Percentiles rank a stretch among this genome's conserved stretches.
These are phyloP conservation scores for Eudyptes chrysolophus DNA, from an alignment of 2,113 vertebrate genomes.

Conservation along the genomic window DNA sequence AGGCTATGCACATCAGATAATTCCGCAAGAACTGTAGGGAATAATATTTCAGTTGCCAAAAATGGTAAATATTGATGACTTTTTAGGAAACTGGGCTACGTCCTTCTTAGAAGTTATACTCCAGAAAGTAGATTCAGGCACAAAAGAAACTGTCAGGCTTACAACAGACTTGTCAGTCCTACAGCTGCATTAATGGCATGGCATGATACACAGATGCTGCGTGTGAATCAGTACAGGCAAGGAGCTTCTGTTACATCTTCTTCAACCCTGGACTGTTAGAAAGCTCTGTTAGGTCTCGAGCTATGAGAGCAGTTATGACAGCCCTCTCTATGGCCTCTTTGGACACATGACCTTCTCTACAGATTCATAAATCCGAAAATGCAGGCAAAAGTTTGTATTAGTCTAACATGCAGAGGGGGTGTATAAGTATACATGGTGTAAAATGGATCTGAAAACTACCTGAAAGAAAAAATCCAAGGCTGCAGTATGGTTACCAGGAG, in stretches of 20 bases:
- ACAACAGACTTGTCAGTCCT: rapidly evolving
- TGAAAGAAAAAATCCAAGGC: constrained; percentile 94
- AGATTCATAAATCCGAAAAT: neutral
- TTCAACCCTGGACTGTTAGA: neutral
- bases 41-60: neutral
- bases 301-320: neutral
- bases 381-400: neutral
- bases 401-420: neutral
- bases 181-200: rapidly evolving
- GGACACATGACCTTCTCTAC: neutral
- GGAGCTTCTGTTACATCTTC: neutral
- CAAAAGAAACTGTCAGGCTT: neutral
- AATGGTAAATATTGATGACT: neutral
- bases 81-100: neutral
- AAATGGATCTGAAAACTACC: constrained; percentile 75
- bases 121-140: neutral
- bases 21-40: neutral
- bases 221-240: rapidly evolving
- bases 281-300: neutral
- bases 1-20: neutral
- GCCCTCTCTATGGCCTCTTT: neutral
- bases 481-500: constrained; percentile 81
- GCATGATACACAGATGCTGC: no score
- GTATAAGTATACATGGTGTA: neutral
- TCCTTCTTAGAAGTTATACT: neutral